These are phyloP conservation scores for Gymnobelideus leadbeateri DNA, from an alignment of 2,113 vertebrate species.

Conservation along the genomic window DNA sequence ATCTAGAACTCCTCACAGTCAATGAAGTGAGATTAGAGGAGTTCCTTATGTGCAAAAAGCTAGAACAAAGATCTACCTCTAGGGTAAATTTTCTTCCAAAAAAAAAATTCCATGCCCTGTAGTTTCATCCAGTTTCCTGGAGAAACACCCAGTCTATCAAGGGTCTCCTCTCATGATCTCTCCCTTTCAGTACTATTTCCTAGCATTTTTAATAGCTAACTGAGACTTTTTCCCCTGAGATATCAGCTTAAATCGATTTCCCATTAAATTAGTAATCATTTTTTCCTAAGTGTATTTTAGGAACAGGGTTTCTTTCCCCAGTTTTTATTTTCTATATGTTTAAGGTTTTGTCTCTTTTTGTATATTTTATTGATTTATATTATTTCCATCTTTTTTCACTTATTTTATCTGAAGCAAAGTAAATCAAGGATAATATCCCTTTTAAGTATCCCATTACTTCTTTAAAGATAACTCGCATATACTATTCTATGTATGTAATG, in stretches of 20 bases:
- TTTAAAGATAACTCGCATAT: not conserved
- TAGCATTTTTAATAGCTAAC: not conserved
- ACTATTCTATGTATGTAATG: no score
- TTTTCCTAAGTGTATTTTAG: not conserved
- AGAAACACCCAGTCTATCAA: not conserved
- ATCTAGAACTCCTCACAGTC: not conserved
- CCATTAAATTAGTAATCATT: not conserved
- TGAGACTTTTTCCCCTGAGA: not conserved
- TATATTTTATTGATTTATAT: not conserved
- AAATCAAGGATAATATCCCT: no score
- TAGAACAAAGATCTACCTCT: not conserved
- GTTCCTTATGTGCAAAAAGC: not conserved
- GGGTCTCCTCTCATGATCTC: not conserved
- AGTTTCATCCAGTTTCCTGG: not conserved
- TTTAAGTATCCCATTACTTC: no score
- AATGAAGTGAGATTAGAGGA: not conserved
- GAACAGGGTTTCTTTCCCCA: not conserved
- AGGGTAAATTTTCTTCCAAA: not conserved
- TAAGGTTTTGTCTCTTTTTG: not conserved
- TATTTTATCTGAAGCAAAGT: no score
- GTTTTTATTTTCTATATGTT: not conserved
- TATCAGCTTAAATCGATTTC: not conserved
- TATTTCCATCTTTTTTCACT: no score
- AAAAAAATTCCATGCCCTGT: not conserved
- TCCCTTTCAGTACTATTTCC: not conserved